Evolutionary conservation across 2,888 invertebrate species (phyloP), one percentile per base, ranked within the genome.

Genomic region (Drosophila acutilabella): DNA sequence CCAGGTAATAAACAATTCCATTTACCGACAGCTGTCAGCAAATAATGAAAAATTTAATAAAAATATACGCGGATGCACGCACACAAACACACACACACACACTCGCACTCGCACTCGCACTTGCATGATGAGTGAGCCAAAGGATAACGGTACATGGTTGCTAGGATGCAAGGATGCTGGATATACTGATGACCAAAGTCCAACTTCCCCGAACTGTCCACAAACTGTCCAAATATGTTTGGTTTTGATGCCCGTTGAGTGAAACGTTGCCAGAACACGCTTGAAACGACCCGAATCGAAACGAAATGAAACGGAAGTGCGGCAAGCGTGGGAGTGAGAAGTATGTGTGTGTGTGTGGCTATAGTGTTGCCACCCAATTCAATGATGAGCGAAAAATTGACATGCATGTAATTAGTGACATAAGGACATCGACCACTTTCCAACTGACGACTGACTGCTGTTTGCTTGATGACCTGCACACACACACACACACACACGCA

Each of bases 21-120:
- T 85, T 85, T 89, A 85, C 89, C 84, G 90, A 88, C 90, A 89
- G 87, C 89, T 85, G 84, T 85, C 84, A 86, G 81, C 84, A 87
- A 89, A 85, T 88, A 86, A 80, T 85, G 89, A 89, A 88, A 85
- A 85, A 88, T 88, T 85, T 82, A 84, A 88, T 88, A 88, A 89
- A 81, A 69, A 78, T 71, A 77, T 75, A 68, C 66, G 60, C 10
- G 41, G n/a, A n/a, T n/a, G n/a, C n/a, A n/a, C n/a, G n/a, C n/a
- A n/a, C n/a, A n/a, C n/a, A n/a, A n/a, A n/a, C n/a, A n/a, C n/a
- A n/a, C n/a, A n/a, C n/a, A n/a, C 62, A 64, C 71, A 67, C 52
- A 71, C 40, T 64, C 45, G 13, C 10, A 44, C 16, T 18, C 16
- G 2, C 20, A 16, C 30, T 30, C 30, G 30, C 8, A 30, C 30